Percentiles rank a stretch among this genome's conserved stretches.
Conservation (phyloP, 2,113 vertebrate genomes). For the Colossoma macropomum region DNA sequence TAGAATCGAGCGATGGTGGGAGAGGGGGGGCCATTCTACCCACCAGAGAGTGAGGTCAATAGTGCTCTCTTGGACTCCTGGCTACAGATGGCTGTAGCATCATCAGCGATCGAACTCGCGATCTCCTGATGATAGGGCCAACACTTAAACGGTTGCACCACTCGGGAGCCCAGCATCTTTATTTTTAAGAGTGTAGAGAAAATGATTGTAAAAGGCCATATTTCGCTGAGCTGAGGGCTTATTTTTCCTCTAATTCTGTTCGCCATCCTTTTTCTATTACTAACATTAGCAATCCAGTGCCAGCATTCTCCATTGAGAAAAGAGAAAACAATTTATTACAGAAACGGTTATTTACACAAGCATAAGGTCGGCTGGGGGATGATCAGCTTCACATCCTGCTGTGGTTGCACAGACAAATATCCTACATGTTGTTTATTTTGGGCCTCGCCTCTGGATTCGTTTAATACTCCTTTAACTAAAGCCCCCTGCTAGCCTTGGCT, state of each 20-base stretch:
- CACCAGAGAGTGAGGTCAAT: too few species aligned
- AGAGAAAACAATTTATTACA: constrained; percentile 59
- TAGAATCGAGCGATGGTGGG: too few species aligned
- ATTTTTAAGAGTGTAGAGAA: too few species aligned
- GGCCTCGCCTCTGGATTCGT: constrained; percentile 5
- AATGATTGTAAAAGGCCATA: not conserved
- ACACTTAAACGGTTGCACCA: too few species aligned
- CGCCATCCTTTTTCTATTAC: constrained; percentile 49
- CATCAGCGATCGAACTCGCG: too few species aligned
- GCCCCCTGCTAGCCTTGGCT: constrained; percentile 39
- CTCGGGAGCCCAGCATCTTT: too few species aligned
- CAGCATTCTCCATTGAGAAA: constrained; percentile 45
- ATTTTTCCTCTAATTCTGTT: constrained; percentile 6
- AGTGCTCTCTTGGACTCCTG: too few species aligned
- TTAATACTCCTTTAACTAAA: constrained; percentile 1
- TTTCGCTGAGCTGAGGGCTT: constrained; percentile 33
- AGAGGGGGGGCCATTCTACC: too few species aligned
- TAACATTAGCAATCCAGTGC: constrained; percentile 42
- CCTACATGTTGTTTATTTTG: constrained; percentile 30
- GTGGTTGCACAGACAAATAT: constrained; percentile 12
- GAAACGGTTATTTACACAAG: constrained; percentile 62
- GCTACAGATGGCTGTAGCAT: too few species aligned
- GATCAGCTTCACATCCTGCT: constrained; percentile 2
- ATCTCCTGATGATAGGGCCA: too few species aligned
- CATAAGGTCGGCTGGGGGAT: constrained; percentile 23